A percentile compares a stretch with the other conserved stretches of the same genome.
Conservation (phyloP, 2,888 invertebrate genomes). For the Oligia strigilis region DNA sequence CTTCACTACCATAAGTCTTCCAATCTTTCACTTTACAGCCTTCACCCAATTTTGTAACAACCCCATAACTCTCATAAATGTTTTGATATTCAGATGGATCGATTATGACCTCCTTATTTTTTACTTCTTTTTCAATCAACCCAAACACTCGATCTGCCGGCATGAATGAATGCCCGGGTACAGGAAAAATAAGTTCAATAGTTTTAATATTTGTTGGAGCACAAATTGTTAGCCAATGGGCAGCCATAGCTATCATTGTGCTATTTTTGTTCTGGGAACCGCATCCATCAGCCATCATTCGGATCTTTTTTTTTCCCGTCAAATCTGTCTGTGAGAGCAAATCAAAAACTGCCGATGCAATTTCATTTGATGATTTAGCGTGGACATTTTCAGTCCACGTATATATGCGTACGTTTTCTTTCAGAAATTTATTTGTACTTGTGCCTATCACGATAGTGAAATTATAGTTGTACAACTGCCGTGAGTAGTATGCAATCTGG, state of each 20-base stretch:
- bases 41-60: slow-evolving; percentile 9
- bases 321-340: slow-evolving; percentile 8
- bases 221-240: slow-evolving; percentile 49
- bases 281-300: too few species aligned
- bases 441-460: neutral
- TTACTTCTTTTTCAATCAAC: slow-evolving; percentile 8
- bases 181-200: slow-evolving; percentile 49
- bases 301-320: too few species aligned
- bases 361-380: slow-evolving; percentile 55
- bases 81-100: too few species aligned
- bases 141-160: slow-evolving; percentile 11
- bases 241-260: slow-evolving; percentile 47
- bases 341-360: slow-evolving; percentile 52
- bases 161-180: slow-evolving; percentile 13
- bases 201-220: slow-evolving; percentile 36
- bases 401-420: slow-evolving; percentile 6
- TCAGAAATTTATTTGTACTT: slow-evolving; percentile 3
- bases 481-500: too few species aligned
- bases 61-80: too few species aligned
- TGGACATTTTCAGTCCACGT: slow-evolving; percentile 21
- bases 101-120: slow-evolving; percentile 11
- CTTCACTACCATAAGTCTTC: slow-evolving; percentile 10
- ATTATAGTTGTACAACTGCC: neutral
- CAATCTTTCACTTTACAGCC: slow-evolving; percentile 14
- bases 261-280: too few species aligned